Conservation (phyloP, 2,797 vertebrate genomes). For the Galagoides demidoff region DNA sequence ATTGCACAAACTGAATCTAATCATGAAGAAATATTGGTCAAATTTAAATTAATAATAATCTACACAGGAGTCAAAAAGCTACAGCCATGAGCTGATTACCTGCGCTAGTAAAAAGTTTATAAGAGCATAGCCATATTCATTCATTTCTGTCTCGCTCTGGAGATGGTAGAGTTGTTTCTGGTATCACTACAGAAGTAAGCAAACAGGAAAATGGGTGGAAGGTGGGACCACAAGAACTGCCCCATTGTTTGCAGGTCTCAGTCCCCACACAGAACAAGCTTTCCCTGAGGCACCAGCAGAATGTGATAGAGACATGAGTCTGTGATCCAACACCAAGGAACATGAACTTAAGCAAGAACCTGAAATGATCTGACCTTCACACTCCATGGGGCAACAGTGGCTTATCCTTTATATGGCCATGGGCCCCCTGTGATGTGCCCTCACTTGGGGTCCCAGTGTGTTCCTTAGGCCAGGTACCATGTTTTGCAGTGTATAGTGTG, state of each 20-base stretch:
- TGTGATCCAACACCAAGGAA: not conserved
- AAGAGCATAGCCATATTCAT: not conserved
- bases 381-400: no score
- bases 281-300: not conserved
- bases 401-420: fast-evolving
- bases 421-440: not conserved
- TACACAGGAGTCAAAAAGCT: not conserved
- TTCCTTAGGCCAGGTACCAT: not conserved
- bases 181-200: not conserved
- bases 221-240: not conserved
- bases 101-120: not conserved
- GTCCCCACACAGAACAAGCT: not conserved
- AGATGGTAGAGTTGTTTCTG: not conserved
- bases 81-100: no score
- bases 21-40: not conserved
- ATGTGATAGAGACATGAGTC: not conserved
- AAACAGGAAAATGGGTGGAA: not conserved
- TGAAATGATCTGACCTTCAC: not conserved
- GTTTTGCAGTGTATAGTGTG: no score
- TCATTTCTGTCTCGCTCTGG: not conserved
- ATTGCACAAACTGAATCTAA: not conserved
- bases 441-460: no score
- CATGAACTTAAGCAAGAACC: not conserved
- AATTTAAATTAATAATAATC: not conserved
- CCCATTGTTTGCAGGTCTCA: not conserved